Base-by-base conservation (phyloP, 1,140 invertebrate species). In the Monomorium pharaonis region DNA sequence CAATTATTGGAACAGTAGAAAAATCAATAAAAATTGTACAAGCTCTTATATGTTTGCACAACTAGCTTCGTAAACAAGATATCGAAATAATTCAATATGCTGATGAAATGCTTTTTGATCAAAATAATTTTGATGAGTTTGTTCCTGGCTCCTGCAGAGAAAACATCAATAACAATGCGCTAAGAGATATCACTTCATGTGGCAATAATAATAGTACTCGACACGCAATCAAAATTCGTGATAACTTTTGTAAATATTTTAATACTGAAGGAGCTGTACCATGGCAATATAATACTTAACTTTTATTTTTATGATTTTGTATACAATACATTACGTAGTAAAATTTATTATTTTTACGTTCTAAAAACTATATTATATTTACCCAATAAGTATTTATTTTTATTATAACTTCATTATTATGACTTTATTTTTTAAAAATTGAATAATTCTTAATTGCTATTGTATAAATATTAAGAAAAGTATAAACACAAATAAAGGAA, bases 171-270 rank as follows among this genome's bases (percentile, higher is more conserved):
- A 4, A 24, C n/a, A 65, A n/a, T 42, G 63, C 33, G 7, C 21
- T 65, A 42, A 65, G 10, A 44, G 63, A 65, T 42, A 65, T 65
- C 1, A 49, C 16, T 65, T 42, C 9, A 44, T 42, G 18, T 21
- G 63, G 63, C 21, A 65, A 42, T 65, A 65, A 65, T 42, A 65
- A 65, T 65, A 65, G n/a, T 65, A 65, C 63, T 7, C 33, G n/a
- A 65, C 2, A 65, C n/a, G 33, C 63, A 21, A 65, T 65, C 2
- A 12, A 42, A 42, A 65, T n/a, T 33, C 37, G 37, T 42, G 37
- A 42, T 42, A 65, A 65, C 9, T 65, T 65, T 42, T 42, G 18
- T 14, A 21, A 65, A 21, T 65, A 21, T 65, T 65, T 65, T 42
- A 42, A 65, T 65, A 42, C n/a, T 37, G 37, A 42, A 42, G 37